Evolutionary conservation across 2,888 invertebrate genomes (phyloP).

Genomic region (Idaea biselata): DNA sequence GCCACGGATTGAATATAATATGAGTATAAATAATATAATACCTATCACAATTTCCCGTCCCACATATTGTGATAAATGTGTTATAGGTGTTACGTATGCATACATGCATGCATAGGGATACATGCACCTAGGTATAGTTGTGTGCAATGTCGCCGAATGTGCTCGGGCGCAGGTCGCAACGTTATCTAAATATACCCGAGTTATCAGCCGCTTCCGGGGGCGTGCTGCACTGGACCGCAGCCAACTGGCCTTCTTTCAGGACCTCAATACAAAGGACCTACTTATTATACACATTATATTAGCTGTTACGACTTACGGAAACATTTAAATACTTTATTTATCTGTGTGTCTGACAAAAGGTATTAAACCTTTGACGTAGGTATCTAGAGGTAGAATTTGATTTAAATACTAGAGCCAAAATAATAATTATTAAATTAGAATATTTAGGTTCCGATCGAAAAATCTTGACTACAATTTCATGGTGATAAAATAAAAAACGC

Average conservation of each 20-base stretch:
- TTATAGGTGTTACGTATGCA: background rate
- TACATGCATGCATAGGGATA: background rate
- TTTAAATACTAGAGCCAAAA: background rate
- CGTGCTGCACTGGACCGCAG: slow-evolving; percentile 52
- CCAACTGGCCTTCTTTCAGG: slow-evolving; percentile 63
- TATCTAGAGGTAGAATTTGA: background rate
- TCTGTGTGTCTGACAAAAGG: background rate
- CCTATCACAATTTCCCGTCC: background rate
- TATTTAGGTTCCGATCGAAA: too few relatives aligned
- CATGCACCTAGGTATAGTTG: background rate
- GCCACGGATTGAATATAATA: background rate
- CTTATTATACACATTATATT: slow-evolving; percentile 41
- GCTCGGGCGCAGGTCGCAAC: slow-evolving; percentile 24
- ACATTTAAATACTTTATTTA: background rate
- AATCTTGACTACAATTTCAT: too few relatives aligned
- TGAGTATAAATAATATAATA: background rate
- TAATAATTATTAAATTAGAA: too few relatives aligned
- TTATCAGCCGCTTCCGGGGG: slow-evolving; percentile 61
- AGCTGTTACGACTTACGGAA: slow-evolving; percentile 9
- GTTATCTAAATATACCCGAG: slow-evolving; percentile 44
- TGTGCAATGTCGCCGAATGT: slow-evolving; percentile 22
- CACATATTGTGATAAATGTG: background rate
- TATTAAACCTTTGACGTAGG: background rate
- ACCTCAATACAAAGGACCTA: slow-evolving; percentile 1
- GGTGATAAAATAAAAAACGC: too few relatives aligned